Conservation (phyloP, 92 coral and sea anemone species). For the Phenganax stokvisi region DNA sequence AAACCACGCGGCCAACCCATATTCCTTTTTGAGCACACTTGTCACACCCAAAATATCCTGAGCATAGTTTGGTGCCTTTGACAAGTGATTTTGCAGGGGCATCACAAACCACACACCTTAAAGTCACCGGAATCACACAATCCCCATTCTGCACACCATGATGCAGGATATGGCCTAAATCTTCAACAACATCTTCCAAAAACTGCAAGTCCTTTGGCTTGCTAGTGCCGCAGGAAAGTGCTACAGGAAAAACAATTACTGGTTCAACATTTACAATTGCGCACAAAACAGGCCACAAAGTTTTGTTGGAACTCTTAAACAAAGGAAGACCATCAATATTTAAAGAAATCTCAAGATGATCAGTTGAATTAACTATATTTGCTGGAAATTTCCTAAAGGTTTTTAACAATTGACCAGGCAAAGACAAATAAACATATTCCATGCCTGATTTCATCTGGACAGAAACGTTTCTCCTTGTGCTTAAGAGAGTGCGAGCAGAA, state of each 20-base stretch:
- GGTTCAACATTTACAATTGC: conserved; percentile 25
- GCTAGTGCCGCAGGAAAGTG: conserved; percentile 3
- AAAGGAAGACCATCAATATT: conserved; percentile 24
- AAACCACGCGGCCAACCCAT: conserved; percentile 9
- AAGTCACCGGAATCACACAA: background rate
- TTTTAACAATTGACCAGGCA: conserved; percentile 1
- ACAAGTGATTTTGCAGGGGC: conserved; percentile 29
- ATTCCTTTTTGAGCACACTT: conserved; percentile 7
- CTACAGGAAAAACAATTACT: conserved; percentile 8
- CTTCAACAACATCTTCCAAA: conserved; percentile 6
- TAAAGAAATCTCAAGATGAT: conserved; percentile 3
- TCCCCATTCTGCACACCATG: conserved; percentile 1
- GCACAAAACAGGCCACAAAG: conserved; percentile 26
- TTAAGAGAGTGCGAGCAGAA: conserved; percentile 24
- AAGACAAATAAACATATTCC: conserved; percentile 13
- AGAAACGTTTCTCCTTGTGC: background rate
- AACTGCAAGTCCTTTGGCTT: conserved; percentile 26
- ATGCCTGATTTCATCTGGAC: conserved; percentile 23
- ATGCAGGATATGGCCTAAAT: background rate
- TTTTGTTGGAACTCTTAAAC: conserved; percentile 18
- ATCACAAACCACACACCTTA: conserved; percentile 23
- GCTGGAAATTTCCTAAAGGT: background rate
- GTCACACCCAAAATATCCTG: conserved; percentile 8
- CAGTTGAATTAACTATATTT: background rate
- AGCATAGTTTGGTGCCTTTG: conserved; percentile 16